Evolutionary conservation across 2,113 vertebrate genomes (phyloP).

Genomic region (Empidonax traillii): DNA sequence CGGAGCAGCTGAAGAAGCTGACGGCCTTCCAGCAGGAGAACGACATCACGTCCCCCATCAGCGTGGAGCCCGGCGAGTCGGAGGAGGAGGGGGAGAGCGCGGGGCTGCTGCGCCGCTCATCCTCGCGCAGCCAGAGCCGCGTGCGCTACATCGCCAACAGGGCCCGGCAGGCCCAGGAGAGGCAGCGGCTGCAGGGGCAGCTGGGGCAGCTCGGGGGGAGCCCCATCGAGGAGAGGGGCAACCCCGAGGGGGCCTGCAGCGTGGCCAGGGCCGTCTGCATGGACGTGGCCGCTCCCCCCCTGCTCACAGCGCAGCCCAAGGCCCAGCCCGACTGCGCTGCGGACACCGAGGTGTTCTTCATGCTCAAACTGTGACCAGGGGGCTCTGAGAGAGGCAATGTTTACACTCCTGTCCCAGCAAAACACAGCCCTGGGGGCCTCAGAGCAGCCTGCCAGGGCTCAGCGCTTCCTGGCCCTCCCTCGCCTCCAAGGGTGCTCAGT

Average conservation of each 20-base stretch:
- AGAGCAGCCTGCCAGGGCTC: rapidly evolving
- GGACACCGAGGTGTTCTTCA: constrained; percentile 78
- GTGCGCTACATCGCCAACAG: constrained; percentile 91
- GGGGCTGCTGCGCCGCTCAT: constrained; percentile 80
- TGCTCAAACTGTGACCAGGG: constrained; percentile 76
- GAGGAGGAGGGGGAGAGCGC: constrained; percentile 51
- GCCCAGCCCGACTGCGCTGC: constrained; percentile 44
- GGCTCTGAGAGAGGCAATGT: neutral
- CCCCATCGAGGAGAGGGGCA: constrained; percentile 89
- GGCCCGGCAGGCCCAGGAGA: constrained; percentile 88
- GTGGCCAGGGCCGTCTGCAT: constrained; percentile 75
- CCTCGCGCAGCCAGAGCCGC: constrained; percentile 90
- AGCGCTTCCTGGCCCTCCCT: neutral
- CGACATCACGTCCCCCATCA: constrained; percentile 76
- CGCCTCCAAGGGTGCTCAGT: neutral
- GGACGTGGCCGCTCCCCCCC: constrained; percentile 70
- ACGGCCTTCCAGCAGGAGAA: constrained; percentile 84
- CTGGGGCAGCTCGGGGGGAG: constrained; percentile 48
- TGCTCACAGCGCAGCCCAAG: constrained; percentile 64
- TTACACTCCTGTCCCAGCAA: constrained; percentile 21
- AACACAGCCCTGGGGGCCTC: neutral
- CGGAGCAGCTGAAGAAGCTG: constrained; percentile 84
- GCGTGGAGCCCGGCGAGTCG: constrained; percentile 18
- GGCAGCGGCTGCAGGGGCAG: constrained; percentile 79
- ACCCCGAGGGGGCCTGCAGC: constrained; percentile 90